These are phyloP conservation scores for Tyto alba DNA, from an alignment of 2,113 vertebrate species.

Conservation along the genomic window DNA sequence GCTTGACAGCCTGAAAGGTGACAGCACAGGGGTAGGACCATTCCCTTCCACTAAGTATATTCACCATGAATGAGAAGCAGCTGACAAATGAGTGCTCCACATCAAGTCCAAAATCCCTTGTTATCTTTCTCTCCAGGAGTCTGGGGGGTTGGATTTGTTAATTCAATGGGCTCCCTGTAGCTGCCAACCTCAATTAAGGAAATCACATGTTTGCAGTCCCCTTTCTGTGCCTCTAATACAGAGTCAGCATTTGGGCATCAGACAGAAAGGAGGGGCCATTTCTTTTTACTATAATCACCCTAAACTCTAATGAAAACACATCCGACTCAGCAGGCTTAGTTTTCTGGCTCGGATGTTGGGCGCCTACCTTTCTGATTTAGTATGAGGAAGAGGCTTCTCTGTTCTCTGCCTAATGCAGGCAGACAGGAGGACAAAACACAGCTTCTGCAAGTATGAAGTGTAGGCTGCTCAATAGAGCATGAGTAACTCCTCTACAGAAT, in stretches of 20 bases:
- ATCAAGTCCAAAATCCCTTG: slow-evolving; percentile 39
- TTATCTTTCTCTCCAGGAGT: slow-evolving; percentile 54
- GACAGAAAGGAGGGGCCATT: slow-evolving; percentile 32
- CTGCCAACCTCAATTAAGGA: slow-evolving; percentile 62
- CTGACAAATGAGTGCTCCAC: slow-evolving; percentile 15
- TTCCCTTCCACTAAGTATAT: slow-evolving; percentile 4
- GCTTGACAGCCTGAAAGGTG: neutral
- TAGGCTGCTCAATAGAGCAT: neutral
- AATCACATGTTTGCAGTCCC: slow-evolving; percentile 38
- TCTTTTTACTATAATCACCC: slow-evolving; percentile 56
- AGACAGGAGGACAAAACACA: slow-evolving; percentile 53
- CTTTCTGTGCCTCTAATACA: slow-evolving; percentile 7
- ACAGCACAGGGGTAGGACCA: neutral
- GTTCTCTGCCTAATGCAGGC: slow-evolving; percentile 49
- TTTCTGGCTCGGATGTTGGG: slow-evolving; percentile 18
- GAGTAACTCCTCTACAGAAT: neutral
- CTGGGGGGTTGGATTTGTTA: slow-evolving; percentile 7
- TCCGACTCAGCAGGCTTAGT: slow-evolving; percentile 45
- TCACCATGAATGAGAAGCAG: slow-evolving; percentile 20
- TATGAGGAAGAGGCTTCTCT: slow-evolving; percentile 27
- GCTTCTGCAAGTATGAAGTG: slow-evolving; percentile 34
- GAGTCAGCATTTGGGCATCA: slow-evolving; percentile 52
- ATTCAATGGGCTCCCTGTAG: slow-evolving; percentile 41
- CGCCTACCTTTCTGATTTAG: slow-evolving; percentile 5
- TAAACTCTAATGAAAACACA: slow-evolving; percentile 61